Percentiles rank a stretch among this genome's conserved stretches.
Evolutionary conservation across 2,113 vertebrate genomes (phyloP).

Genomic region (Canis aureus): DNA sequence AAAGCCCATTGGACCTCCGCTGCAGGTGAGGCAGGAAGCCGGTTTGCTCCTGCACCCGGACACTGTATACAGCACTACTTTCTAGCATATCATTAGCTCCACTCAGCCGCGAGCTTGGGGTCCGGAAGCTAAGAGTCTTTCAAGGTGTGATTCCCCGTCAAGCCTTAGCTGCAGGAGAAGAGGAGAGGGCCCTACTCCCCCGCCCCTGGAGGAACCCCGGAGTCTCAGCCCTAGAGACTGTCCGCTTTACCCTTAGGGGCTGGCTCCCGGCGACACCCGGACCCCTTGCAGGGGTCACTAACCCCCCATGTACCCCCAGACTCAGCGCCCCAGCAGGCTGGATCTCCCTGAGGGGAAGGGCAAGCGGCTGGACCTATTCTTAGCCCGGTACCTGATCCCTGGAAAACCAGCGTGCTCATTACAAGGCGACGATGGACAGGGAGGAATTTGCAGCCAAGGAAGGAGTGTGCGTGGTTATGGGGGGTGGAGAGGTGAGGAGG

Average conservation of each 20-base stretch:
- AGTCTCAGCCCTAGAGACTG: background rate
- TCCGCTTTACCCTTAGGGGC: background rate
- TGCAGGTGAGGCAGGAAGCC: background rate
- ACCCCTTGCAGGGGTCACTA: background rate
- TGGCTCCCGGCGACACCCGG: background rate
- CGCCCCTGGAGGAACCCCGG: background rate
- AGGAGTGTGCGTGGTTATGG: conserved; percentile 46
- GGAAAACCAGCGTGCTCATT: conserved; percentile 69
- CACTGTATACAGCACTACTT: background rate
- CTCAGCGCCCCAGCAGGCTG: background rate
- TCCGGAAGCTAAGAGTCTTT: background rate
- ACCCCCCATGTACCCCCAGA: background rate
- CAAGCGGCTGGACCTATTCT: conserved; percentile 51
- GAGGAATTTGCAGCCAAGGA: conserved; percentile 63
- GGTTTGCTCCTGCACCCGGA: background rate
- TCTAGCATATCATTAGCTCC: conserved; percentile 22
- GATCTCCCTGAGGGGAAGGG: background rate
- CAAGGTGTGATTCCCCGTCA: background rate
- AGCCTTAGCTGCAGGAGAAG: background rate
- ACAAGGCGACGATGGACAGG: conserved; percentile 70
- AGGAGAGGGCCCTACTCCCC: background rate
- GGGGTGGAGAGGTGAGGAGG: background rate
- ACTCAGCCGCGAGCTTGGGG: background rate
- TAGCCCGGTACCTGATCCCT: conserved; percentile 55
- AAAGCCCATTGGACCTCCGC: background rate